Evolutionary conservation across 2,113 vertebrate species (phyloP), one percentile per base, ranked within the genome.

Genomic region (Maccullochella peelii): DNA sequence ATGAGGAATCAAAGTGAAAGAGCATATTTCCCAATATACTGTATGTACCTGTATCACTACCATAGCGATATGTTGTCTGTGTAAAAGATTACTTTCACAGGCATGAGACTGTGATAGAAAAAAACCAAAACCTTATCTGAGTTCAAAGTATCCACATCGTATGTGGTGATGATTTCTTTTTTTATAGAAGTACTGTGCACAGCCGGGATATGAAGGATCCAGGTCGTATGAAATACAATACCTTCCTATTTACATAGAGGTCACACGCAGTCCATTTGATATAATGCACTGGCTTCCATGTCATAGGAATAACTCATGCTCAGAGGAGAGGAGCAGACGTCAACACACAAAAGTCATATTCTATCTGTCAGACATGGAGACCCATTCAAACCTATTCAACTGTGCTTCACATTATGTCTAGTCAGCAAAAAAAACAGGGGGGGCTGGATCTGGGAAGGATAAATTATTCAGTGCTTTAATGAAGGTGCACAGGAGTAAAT

Each of bases 391-490:
- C 79, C 71, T 69, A 85, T 92, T 93, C 90, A 83, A 91, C 81
- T 77, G 61, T 25, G 73, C 70, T 79, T 84, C 63, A 49, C 36
- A 81, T 80, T 58, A 74, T 80, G 72, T 84, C 77, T 33, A 66
- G 82, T 93, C 89, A 90, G 88, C 86, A 87, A 73, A 90, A 90
- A 61, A 58, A 42, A 42, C n/a, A 47, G 52, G 49, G 61, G 55
- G 80, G 77, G 52, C 33, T 86, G 62, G 27, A 84, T 90, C 81
- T 84, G 65, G 70, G 70, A 78, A 69, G 42, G 73, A 91, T 93
- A 76, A 89, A 93, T 94, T 90, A 92, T 93, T 94, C 89, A 92
- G 70, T 55, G 66, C 78, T 83, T 87, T 94, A 92, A 92, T 91
- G 89, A 93, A 89, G 61, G 86, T 52, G 78, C 73, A 83, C 40